phyloP scores from a whole-genome alignment of 2,113 vertebrate genomes.

The Leptosomus discolor region DNA sequence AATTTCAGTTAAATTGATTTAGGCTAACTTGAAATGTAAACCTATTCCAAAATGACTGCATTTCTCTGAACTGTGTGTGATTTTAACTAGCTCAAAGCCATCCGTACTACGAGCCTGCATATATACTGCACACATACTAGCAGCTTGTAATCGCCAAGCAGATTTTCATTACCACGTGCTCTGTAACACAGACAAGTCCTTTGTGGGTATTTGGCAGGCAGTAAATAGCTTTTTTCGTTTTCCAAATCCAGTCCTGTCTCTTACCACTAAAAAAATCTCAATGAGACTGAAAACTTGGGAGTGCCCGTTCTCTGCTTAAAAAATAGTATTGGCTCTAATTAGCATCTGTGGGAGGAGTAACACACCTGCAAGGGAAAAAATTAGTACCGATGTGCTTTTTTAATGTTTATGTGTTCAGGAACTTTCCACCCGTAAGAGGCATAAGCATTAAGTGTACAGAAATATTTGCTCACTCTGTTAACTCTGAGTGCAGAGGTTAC shows the following conservation, averaged over 20 bases:
- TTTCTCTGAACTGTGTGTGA: not conserved
- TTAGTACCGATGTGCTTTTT: not conserved
- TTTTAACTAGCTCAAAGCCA: not conserved
- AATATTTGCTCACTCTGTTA: not conserved
- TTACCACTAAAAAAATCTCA: not conserved
- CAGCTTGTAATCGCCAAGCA: not conserved
- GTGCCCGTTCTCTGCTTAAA: not conserved
- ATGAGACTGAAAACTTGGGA: not conserved
- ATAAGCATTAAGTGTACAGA: not conserved
- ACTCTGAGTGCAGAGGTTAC: not conserved
- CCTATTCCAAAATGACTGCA: not conserved
- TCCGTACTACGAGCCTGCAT: not conserved
- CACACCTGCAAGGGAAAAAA: not conserved
- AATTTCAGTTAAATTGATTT: not conserved
- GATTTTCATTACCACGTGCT: not conserved
- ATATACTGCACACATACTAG: not conserved
- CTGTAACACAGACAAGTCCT: not conserved
- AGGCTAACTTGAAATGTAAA: not conserved
- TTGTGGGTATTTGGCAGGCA: not conserved
- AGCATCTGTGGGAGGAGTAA: not conserved
- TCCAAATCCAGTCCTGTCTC: not conserved
- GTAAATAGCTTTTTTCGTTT: not conserved
- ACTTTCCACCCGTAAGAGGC: not conserved
- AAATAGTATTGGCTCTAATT: not conserved
- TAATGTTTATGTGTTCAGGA: not conserved